These are phyloP conservation scores for Carollia perspicillata DNA, from an alignment of 2,113 vertebrate genomes.

Conservation along the genomic window DNA sequence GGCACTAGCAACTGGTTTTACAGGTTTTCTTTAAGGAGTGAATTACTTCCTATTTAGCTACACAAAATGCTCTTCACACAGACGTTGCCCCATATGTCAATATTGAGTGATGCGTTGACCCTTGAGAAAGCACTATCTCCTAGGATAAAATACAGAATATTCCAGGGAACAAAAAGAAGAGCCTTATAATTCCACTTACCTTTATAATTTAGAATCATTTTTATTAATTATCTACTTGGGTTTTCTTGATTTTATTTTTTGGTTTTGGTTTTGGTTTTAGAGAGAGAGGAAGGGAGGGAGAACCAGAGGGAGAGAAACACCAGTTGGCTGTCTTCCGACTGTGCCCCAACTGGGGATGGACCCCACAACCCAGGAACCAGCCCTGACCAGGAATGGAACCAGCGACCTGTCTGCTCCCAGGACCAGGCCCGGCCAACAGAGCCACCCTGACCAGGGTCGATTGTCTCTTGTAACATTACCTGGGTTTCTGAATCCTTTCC, in stretches of 20 bases:
- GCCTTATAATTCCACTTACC: background rate
- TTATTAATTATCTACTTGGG: background rate
- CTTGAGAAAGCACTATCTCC: background rate
- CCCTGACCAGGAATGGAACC: too few relatives aligned
- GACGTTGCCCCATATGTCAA: background rate
- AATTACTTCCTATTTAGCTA: background rate
- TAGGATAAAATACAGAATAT: background rate
- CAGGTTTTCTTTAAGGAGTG: background rate
- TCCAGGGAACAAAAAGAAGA: background rate
- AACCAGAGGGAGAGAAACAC: too few relatives aligned
- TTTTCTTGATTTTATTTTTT: too few relatives aligned
- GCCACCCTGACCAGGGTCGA: too few relatives aligned
- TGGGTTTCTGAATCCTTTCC: background rate
- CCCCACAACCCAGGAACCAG: too few relatives aligned
- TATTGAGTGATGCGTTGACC: background rate
- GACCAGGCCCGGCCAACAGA: too few relatives aligned
- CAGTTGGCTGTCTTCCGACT: too few relatives aligned
- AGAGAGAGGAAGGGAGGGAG: too few relatives aligned
- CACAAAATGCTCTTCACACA: background rate
- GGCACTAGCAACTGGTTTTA: background rate
- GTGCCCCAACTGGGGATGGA: too few relatives aligned
- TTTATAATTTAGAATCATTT: background rate
- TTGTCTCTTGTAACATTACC: background rate
- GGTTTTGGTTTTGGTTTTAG: too few relatives aligned
- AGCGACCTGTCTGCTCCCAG: too few relatives aligned